Evolutionary conservation across 2,888 invertebrate species (phyloP), one percentile per base, ranked within the genome.

Genomic region (Brachyptera putata): DNA sequence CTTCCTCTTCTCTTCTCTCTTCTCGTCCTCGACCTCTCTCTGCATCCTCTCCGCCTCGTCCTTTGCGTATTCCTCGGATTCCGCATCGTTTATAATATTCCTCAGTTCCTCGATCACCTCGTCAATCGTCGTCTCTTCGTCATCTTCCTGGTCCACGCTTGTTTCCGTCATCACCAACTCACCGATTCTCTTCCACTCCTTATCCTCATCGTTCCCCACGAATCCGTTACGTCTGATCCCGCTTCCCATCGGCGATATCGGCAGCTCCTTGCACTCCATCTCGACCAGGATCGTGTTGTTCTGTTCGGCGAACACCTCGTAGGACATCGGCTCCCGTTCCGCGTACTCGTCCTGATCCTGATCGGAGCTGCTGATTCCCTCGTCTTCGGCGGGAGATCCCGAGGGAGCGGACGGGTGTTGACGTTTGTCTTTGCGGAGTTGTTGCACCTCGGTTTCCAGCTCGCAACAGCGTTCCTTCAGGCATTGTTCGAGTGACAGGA

Each of bases 341-440:
- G 77, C 74, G 91, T 91, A 7, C 13, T 61, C 61, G 4, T 66
- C 86, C 79, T 70, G 69, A 37, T 71, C 71, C 61, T 71, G 71
- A 56, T 91, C 91, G 0, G 91, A 91, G 5, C 91, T 91, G 69
- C 90, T 91, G 66, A 92, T 92, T 4, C 91, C 91, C 78, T 91
- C 91, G 70, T 91, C 91, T 75, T 91, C 91, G 37, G 88, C 87
- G 66, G 90, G 89, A 18, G 60, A 57, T 21, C 60, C 56, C 14
- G 60, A 26, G 13, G 24, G 16, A 14, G 36, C 30, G 26, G 22
- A 9, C 14, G 26, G 50, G 3, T 25, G 18, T 14, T 16, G 14
- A 13, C 21, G 22, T 77, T 79, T 78, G 72, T 70, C 78, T 68
- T 66, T 74, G 81, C 63, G 57, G 16, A 53, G 57, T 18, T 50